Conservation (phyloP, 2,888 invertebrate genomes). For the Hanleya hanleyi region DNA sequence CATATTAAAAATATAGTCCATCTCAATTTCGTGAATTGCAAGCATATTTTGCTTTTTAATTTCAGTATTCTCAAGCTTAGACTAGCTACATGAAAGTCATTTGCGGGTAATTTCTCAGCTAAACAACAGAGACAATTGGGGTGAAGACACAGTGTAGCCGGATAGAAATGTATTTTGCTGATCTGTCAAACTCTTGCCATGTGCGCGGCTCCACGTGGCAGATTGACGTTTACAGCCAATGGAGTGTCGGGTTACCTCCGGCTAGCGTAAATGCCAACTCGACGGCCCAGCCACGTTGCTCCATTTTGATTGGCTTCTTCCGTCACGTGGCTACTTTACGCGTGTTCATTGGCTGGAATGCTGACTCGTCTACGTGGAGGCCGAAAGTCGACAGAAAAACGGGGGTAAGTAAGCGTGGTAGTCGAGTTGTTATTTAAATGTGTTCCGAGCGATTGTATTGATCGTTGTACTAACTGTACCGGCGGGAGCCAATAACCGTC, state of each 20-base stretch:
- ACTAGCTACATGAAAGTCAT: too few species aligned
- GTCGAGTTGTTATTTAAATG: not conserved
- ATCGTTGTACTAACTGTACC: not conserved
- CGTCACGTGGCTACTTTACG: constrained; percentile 24
- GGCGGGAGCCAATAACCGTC: too few species aligned
- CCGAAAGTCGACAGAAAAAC: too few species aligned
- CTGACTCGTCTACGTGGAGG: constrained; percentile 4
- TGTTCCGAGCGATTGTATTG: not conserved
- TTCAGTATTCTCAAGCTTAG: too few species aligned
- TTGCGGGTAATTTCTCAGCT: too few species aligned
- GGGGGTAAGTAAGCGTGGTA: not conserved
- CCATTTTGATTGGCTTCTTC: constrained; percentile 29
- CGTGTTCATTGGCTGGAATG: constrained; percentile 30
- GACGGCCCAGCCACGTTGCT: constrained; percentile 40
- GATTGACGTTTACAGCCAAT: not conserved
- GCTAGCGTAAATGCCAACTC: constrained; percentile 12
- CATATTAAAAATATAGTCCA: too few species aligned
- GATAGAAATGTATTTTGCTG: too few species aligned
- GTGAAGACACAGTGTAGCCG: too few species aligned
- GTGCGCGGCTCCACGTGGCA: constrained; percentile 3
- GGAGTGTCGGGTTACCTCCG: not conserved
- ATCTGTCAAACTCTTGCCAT: not conserved
- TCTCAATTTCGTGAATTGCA: too few species aligned
- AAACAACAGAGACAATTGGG: too few species aligned
- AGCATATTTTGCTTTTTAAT: too few species aligned